phyloP scores from a whole-genome alignment of 2,113 vertebrate genomes.

The Terrapene triunguis region DNA sequence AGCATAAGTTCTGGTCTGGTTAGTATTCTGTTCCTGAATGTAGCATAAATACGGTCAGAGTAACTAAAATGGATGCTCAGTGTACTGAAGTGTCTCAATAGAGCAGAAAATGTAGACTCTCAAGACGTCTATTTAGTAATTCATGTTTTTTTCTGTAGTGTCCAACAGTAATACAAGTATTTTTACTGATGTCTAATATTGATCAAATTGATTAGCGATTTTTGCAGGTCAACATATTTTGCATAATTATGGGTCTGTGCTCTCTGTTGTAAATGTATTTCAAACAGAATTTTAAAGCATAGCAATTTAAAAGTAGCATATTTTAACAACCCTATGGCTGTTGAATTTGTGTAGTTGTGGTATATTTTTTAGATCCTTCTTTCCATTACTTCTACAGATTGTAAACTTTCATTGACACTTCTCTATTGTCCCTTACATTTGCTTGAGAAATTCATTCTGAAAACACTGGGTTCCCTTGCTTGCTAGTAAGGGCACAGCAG shows the following conservation, averaged over 20 bases:
- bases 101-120: neutral
- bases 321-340: neutral
- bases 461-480: neutral
- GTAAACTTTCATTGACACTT: neutral
- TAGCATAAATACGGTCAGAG: neutral
- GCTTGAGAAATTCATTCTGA: neutral
- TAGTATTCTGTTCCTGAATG: neutral
- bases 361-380: neutral
- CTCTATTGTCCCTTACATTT: neutral
- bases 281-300: neutral
- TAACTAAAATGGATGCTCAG: too few relatives aligned
- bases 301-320: neutral
- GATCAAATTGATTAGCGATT: neutral
- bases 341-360: neutral
- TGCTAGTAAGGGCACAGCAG: neutral
- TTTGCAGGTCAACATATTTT: neutral
- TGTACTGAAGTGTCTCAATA: rapidly evolving
- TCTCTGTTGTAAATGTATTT: neutral
- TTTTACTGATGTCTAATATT: neutral
- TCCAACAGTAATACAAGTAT: neutral
- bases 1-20: neutral
- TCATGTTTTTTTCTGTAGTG: neutral
- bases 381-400: neutral
- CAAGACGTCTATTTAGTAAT: neutral
- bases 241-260: neutral